Base-by-base conservation (phyloP, 2,888 invertebrate species). In the Ptychoptera albimana region DNA sequence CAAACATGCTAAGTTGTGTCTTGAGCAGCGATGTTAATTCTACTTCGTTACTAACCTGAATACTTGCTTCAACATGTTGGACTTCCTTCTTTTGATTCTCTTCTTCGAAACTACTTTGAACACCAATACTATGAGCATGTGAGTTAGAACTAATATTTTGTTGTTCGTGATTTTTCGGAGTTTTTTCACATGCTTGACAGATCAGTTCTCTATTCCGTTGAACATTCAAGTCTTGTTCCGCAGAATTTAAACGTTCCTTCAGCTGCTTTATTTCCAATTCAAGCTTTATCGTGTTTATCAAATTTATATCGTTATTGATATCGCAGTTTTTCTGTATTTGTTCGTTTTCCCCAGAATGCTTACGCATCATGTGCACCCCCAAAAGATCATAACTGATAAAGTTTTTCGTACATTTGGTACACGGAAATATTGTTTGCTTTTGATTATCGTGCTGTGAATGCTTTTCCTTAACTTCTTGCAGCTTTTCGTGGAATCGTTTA, bases 251-350 rank as follows among this genome's bases (percentile, higher is more conserved):
- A 15, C 75, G 64, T 50, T 77, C 75, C 53, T 77, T 78, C 8
- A 78, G 55, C 34, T 72, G 71, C 54, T 77, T 77, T 35, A 78
- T 75, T 57, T 78, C 77, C 38, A 71, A 60, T 45, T 76, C 71
- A 46, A 83, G 60, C 57, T 75, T 78, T 37, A 73, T 73, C 2
- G 76, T 75, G 56, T 78, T 77, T 9, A 67, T 68, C 50, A 68
- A 57, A 38, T 67, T 67, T 37, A 55, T 49, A 42, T 68, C 67
- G 32, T 67, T 59, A 39, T 41, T 55, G 38, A 13, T 48, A 40
- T 29, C 29, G 10, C 29, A 30, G 6, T 9, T 44, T 43, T 39
- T 46, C 7, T 48, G 8, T 3, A n/a, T 11, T 12, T 9, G 16
- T 9, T 12, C 9, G 6, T 11, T 9, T 11, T 42, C 15, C 8